phyloP scores from a whole-genome alignment of 2,888 invertebrate species.

The Pachymerium ferrugineum region DNA sequence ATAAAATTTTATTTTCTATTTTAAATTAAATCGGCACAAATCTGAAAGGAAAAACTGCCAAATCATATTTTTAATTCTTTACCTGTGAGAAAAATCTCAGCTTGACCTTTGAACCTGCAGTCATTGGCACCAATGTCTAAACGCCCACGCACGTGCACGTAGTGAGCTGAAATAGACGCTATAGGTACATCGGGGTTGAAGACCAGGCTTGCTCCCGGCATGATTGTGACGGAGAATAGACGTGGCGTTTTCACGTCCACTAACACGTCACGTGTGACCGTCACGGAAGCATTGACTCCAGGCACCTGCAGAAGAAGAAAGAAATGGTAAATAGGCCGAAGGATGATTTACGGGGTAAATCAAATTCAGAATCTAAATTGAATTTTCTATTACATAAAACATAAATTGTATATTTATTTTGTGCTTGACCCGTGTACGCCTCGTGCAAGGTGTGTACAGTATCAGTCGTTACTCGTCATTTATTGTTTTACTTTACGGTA shows the following conservation, averaged over 20 bases:
- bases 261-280: conserved; percentile 10
- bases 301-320: conserved; percentile 32
- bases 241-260: conserved; percentile 32
- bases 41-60: background rate
- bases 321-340: background rate
- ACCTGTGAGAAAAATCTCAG: conserved; percentile 34
- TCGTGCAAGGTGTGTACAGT: background rate
- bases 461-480: no score
- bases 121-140: conserved; percentile 32
- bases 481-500: no score
- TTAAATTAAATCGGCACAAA: background rate
- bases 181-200: conserved; percentile 33
- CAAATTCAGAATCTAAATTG: background rate
- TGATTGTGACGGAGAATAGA: conserved; percentile 27
- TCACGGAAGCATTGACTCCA: conserved; percentile 12
- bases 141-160: conserved; percentile 29
- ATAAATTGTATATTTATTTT: background rate
- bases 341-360: background rate
- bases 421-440: background rate
- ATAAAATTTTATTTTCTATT: background rate
- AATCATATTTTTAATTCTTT: background rate
- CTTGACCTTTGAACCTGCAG: conserved; percentile 32
- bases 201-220: conserved; percentile 23
- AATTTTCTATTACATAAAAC: background rate
- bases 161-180: conserved; percentile 29